Evolutionary conservation across 2,888 invertebrate genomes (phyloP).

Genomic region (Sipha maydis): DNA sequence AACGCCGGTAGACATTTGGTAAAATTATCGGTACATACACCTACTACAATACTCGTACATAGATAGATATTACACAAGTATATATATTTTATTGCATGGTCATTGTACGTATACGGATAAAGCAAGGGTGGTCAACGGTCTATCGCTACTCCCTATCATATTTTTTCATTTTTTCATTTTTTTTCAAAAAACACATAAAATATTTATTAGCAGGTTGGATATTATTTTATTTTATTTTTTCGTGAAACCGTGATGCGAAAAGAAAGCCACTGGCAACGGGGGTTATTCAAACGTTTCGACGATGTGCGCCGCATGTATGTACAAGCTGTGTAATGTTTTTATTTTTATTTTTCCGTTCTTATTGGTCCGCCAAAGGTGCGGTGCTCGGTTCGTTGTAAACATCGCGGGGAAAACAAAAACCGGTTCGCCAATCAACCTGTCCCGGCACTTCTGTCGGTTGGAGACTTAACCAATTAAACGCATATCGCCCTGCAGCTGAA

Average conservation of each 20-base stretch:
- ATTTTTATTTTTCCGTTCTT: conserved; percentile 24
- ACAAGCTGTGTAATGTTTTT: not conserved
- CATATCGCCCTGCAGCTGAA: conserved; percentile 25
- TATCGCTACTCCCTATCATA: too few species aligned
- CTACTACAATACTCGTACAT: too few species aligned
- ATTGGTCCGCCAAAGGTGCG: conserved; percentile 55
- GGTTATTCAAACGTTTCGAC: conserved; percentile 8
- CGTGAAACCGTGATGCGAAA: not conserved
- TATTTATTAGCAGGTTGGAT: too few species aligned
- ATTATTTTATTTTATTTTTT: too few species aligned
- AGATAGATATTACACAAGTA: too few species aligned
- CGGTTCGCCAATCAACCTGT: conserved; percentile 60
- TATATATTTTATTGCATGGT: too few species aligned
- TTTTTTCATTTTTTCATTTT: too few species aligned
- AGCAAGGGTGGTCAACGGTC: too few species aligned
- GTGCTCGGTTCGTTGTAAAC: conserved; percentile 32
- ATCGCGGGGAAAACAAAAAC: conserved; percentile 47
- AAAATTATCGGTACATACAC: too few species aligned
- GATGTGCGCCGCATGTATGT: not conserved
- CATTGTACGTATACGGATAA: too few species aligned
- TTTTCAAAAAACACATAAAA: too few species aligned
- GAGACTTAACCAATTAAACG: conserved; percentile 56
- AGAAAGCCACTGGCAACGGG: conserved; percentile 15
- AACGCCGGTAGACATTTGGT: too few species aligned
- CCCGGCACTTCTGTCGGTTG: conserved; percentile 47